Evolutionary conservation across 2,113 vertebrate species (phyloP), one percentile per base, ranked within the genome.

Genomic region (Perca flavescens): DNA sequence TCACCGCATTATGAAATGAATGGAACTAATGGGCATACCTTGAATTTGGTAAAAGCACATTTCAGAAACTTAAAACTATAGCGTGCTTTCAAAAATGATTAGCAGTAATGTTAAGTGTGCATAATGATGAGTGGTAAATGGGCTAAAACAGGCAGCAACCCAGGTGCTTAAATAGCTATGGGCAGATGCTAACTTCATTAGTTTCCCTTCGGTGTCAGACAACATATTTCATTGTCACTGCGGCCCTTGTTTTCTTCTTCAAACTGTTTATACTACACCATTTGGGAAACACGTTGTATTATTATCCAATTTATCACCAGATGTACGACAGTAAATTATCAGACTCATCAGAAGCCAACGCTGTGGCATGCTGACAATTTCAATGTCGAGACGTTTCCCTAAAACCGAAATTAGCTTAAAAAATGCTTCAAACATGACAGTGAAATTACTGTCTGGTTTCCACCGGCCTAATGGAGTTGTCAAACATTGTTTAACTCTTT

Each of bases 291-390:
- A 67, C 50, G 77, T 86, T 88, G 76, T 74, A 68, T 88, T 72
- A 89, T 93, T 90, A 86, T 93, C 75, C 82, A 93, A 83, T 89
- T 87, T 79, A 88, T 91, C 63, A 47, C 56, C 86, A 93, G 73
- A 86, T 86, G 86, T 86, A 79, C 17, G 54, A 79, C 86, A 88
- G 79, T 83, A 86, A 90, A 90, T 86, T 58, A 71, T 86, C 77
- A 52, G 36, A 80, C 6, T 69, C 54, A 75, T 81, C 79, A 80
- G 87, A 82, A 88, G 79, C 73, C 74, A 52, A 63, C 57, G 3
- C 43, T 67, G 36, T 57, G 73, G 70, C 62, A 81, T 22, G 84
- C 74, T 16, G 22, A 82, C 85, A 57, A 36, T 74, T 67, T 76
- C 63, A 74, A 85, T 54, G 73, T 84, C 68, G 68, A 64, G 74